These are phyloP conservation scores for Anthopleura sola DNA, from an alignment of 64 coral and sea anemone genomes.

Conservation along the genomic window DNA sequence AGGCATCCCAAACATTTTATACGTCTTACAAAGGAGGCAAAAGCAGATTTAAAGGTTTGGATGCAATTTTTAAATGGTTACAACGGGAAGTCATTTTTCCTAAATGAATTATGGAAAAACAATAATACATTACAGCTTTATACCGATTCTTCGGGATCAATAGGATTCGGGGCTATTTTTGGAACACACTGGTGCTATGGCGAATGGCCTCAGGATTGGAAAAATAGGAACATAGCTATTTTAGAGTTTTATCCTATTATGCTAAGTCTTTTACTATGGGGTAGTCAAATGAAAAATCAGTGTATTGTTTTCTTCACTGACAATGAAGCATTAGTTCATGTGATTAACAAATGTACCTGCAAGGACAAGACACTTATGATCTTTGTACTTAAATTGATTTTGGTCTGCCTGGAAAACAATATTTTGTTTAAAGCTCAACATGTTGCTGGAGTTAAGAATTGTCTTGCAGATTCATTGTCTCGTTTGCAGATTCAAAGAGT, in stretches of 20 bases:
- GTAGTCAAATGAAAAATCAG: not conserved
- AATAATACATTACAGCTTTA: no score
- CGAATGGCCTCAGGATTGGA: not conserved
- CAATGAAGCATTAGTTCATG: constrained; percentile 21
- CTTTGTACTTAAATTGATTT: constrained; percentile 13
- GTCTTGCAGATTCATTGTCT: constrained; percentile 30
- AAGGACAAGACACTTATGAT: constrained; percentile 29
- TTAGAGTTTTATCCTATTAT: constrained; percentile 50
- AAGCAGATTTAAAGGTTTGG: constrained; percentile 29
- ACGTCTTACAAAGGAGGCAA: not conserved
- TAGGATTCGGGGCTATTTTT: constrained; percentile 40
- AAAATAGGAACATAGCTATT: not conserved
- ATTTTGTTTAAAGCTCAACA: constrained; percentile 38
- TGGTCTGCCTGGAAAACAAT: constrained; percentile 14
- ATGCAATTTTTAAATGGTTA: no score
- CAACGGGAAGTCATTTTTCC: no score
- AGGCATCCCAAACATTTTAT: no score
- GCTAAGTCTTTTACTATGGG: constrained; percentile 23
- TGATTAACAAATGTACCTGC: constrained; percentile 16
- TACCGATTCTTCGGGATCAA: constrained; percentile 8
- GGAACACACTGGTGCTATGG: constrained; percentile 29
- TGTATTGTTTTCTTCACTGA: constrained; percentile 43
- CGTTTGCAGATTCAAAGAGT: constrained; percentile 25
- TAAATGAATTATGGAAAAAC: not conserved
- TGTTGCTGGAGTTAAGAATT: constrained; percentile 6